phyloP scores from a whole-genome alignment of 2,797 vertebrate species.

The Danio jaintianensis region DNA sequence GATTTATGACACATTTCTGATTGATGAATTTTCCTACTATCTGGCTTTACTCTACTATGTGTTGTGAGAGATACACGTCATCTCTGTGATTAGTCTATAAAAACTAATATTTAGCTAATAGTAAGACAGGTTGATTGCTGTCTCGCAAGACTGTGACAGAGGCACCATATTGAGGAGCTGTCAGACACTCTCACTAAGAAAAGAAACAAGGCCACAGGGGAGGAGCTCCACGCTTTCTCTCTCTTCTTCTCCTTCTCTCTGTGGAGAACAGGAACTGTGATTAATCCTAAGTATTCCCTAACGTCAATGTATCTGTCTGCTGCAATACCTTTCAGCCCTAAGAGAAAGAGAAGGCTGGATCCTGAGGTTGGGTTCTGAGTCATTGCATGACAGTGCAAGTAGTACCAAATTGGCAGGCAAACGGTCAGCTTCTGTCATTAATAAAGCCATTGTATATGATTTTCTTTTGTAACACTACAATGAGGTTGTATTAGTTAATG shows the following conservation, averaged over 20 bases:
- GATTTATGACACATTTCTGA: no score
- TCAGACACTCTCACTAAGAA: constrained; percentile 37
- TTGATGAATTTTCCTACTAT: no score
- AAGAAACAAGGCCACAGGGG: constrained; percentile 21
- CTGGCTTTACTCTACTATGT: no score
- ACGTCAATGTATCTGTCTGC: constrained; percentile 34
- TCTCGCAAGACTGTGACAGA: constrained; percentile 36
- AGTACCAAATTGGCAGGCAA: background rate
- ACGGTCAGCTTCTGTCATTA: constrained; percentile 42
- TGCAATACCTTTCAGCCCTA: constrained; percentile 19
- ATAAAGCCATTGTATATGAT: constrained; percentile 36
- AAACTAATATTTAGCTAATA: no score
- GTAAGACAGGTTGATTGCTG: background rate
- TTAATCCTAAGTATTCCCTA: constrained; percentile 58
- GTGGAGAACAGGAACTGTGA: constrained; percentile 52
- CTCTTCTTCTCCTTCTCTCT: constrained; percentile 21
- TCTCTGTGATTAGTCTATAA: no score
- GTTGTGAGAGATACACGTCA: no score
- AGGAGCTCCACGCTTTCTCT: constrained; percentile 18
- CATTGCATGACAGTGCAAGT: background rate
- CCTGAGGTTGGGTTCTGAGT: background rate
- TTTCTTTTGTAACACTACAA: no score
- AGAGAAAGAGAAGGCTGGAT: constrained; percentile 9
- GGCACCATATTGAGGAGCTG: constrained; percentile 37
- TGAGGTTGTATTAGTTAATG: no score